A percentile compares a stretch with the other conserved stretches of the same genome.
Evolutionary conservation across 2,797 vertebrate species (phyloP).

Genomic region (Arrhamphus sclerolepis): DNA sequence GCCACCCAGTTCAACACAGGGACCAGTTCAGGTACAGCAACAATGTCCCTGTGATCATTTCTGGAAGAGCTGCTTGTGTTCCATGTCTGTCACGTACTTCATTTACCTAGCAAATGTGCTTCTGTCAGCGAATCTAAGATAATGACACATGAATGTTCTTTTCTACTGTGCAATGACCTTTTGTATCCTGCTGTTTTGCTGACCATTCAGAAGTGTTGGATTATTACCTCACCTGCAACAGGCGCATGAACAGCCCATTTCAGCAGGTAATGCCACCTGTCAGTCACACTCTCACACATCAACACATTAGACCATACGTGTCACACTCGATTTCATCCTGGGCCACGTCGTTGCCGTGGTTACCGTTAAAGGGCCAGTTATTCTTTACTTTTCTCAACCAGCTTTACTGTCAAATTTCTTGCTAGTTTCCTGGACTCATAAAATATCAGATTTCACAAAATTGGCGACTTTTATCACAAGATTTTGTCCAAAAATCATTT

Average conservation of each 20-base stretch:
- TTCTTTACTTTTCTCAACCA: too few species aligned
- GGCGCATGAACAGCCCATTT: conserved; percentile 88
- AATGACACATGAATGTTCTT: conserved; percentile 36
- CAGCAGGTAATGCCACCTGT: conserved; percentile 85
- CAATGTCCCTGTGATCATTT: neutral
- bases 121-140: conserved; percentile 38
- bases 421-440: too few species aligned
- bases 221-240: conserved; percentile 91
- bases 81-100: conserved; percentile 7
- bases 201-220: conserved; percentile 86
- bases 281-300: conserved; percentile 8
- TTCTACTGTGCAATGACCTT: conserved; percentile 45
- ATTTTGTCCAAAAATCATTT: too few species aligned
- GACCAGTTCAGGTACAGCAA: conserved; percentile 84
- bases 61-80: conserved; percentile 24
- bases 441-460: too few species aligned
- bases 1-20: conserved; percentile 88
- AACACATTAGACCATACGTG: conserved; percentile 10
- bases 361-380: too few species aligned
- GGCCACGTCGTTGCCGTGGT: too few species aligned
- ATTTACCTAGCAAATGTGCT: conserved; percentile 34
- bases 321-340: too few species aligned
- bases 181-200: conserved; percentile 57
- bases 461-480: too few species aligned
- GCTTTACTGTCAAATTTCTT: too few species aligned